Conservation (phyloP, 1,140 invertebrate genomes). For the Micrasema longulum region DNA sequence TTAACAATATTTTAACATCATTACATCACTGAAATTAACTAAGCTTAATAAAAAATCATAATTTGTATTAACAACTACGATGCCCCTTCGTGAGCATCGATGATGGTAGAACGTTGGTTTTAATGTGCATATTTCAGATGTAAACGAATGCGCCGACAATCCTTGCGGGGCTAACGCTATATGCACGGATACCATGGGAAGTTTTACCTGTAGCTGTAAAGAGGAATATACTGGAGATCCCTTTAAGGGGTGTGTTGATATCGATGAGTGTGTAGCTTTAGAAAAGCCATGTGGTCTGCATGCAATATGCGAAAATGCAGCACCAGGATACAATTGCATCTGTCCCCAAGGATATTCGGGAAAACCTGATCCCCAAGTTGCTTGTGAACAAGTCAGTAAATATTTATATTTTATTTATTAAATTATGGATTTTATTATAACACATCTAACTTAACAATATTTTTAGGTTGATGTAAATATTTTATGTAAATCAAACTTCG, state of each 20-base stretch:
- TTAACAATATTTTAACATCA: slow-evolving; percentile 22
- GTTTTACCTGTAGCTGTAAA: slow-evolving; percentile 85
- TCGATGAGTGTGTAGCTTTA: slow-evolving; percentile 88
- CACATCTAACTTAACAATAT: neutral
- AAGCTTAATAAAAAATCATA: slow-evolving; percentile 9
- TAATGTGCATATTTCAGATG: slow-evolving; percentile 72
- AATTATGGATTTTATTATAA: too few relatives aligned
- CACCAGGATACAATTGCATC: slow-evolving; percentile 87
- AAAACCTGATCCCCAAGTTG: slow-evolving; percentile 83
- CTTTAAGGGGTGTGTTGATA: slow-evolving; percentile 85
- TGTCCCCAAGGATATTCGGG: slow-evolving; percentile 91
- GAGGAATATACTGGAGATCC: slow-evolving; percentile 88
- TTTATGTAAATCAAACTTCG: slow-evolving; percentile 88
- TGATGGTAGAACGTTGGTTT: slow-evolving; percentile 16
- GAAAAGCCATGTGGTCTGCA: slow-evolving; percentile 87
- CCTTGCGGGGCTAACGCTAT: slow-evolving; percentile 87
- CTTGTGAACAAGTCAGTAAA: slow-evolving; percentile 82
- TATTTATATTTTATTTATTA: slow-evolving; percentile 18
- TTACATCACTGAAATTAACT: slow-evolving; percentile 47
- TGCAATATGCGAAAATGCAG: slow-evolving; percentile 88
- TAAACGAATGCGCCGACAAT: slow-evolving; percentile 89
- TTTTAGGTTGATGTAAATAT: slow-evolving; percentile 84
- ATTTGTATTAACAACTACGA: slow-evolving; percentile 27
- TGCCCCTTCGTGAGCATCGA: slow-evolving; percentile 24
- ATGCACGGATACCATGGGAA: slow-evolving; percentile 89